Conservation (phyloP, 1,140 invertebrate genomes). For the Drosophila pachea region DNA sequence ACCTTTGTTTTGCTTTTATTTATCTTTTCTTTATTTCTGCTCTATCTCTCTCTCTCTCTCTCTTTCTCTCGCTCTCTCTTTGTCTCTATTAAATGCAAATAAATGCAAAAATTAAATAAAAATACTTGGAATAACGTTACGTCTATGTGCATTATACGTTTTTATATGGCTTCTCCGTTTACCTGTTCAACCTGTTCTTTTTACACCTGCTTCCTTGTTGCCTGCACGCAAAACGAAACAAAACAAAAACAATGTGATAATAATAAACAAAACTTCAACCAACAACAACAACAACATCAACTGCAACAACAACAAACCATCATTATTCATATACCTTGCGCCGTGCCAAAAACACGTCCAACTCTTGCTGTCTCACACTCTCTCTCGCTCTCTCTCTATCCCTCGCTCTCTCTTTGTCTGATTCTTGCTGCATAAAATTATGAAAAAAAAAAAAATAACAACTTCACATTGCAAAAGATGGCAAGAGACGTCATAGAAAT, state of each 20-base stretch:
- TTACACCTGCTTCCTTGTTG: constrained; percentile 67
- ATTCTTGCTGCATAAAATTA: constrained; percentile 72
- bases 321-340: constrained; percentile 56
- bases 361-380: constrained; percentile 32
- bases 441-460: constrained; percentile 21
- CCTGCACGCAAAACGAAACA: constrained; percentile 36
- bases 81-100: constrained; percentile 66
- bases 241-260: constrained; percentile 12
- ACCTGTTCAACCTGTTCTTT: constrained; percentile 35
- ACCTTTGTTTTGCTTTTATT: constrained; percentile 9
- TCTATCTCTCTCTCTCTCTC: constrained; percentile 22
- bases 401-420: constrained; percentile 40
- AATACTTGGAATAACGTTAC: constrained; percentile 65
- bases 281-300: too few relatives aligned
- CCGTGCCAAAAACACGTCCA: constrained; percentile 23
- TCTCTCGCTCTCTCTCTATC: constrained; percentile 10
- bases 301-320: constrained; percentile 43
- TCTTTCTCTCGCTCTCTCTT: constrained; percentile 25
- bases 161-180: constrained; percentile 49
- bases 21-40: constrained; percentile 24
- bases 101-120: constrained; percentile 74
- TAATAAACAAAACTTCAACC: constrained; percentile 34
- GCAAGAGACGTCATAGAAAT: constrained; percentile 78
- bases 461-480: constrained; percentile 66
- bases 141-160: constrained; percentile 54